A percentile compares a stretch with the other conserved stretches of the same genome.
Conservation (phyloP, 2,888 invertebrate genomes). For the Cataglyphis cursor region DNA sequence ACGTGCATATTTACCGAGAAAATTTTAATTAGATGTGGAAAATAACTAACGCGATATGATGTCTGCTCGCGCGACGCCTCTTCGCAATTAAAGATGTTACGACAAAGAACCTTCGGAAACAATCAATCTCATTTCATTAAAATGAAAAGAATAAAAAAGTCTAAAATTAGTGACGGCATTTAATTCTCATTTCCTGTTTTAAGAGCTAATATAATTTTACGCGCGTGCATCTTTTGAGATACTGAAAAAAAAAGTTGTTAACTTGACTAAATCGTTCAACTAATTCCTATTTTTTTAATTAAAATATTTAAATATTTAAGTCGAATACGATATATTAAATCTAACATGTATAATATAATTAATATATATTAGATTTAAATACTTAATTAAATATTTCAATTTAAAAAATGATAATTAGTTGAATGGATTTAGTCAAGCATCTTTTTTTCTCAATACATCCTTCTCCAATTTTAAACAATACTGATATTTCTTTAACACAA, state of each 20-base stretch:
- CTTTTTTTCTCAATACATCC: background rate
- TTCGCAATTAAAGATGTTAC: background rate
- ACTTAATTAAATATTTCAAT: too few species aligned
- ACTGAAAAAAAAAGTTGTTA: too few species aligned
- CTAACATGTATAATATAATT: too few species aligned
- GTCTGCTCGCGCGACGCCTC: background rate
- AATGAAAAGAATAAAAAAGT: background rate
- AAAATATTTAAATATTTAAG: too few species aligned
- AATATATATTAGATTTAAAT: too few species aligned
- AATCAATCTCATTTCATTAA: constrained; percentile 6
- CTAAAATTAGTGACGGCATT: background rate
- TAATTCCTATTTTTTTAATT: too few species aligned
- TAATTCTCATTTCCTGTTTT: background rate
- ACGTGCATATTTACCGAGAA: background rate
- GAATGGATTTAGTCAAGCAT: too few species aligned
- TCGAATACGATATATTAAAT: too few species aligned
- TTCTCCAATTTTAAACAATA: background rate
- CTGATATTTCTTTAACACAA: background rate
- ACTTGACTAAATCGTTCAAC: too few species aligned
- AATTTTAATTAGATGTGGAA: constrained; percentile 27
- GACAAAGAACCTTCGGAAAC: background rate
- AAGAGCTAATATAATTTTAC: background rate
- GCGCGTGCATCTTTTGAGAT: background rate
- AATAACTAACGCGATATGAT: constrained; percentile 11
- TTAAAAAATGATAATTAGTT: too few species aligned